These are phyloP conservation scores for Crotalus horridus DNA, from an alignment of 2,113 vertebrate genomes.

Conservation along the genomic window DNA sequence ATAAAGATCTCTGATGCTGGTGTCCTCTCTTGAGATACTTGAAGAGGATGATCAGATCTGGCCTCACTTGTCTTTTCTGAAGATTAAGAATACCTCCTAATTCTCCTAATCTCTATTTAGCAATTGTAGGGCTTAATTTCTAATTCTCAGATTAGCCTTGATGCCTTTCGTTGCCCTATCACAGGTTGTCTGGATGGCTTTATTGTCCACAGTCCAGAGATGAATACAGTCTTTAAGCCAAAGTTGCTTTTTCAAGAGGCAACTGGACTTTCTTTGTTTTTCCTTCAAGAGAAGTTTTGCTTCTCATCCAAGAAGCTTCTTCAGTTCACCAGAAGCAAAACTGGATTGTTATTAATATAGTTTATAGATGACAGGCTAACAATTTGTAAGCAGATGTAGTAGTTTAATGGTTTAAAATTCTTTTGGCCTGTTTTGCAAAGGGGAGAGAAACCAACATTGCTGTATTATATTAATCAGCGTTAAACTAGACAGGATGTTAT, in stretches of 20 bases:
- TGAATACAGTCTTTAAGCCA: background rate
- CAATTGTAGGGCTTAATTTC: background rate
- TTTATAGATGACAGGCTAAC: background rate
- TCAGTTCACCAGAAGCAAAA: background rate
- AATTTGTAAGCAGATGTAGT: background rate
- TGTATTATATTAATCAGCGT: background rate
- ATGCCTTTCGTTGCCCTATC: background rate
- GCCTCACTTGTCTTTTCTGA: background rate
- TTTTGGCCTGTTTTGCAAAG: background rate
- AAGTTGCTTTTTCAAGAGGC: background rate
- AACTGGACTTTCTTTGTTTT: background rate
- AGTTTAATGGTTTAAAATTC: background rate
- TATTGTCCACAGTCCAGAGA: background rate
- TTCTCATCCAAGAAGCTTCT: background rate
- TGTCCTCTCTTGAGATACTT: background rate
- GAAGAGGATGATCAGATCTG: background rate
- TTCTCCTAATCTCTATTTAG: background rate
- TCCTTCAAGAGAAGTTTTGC: background rate
- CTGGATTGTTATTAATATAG: background rate
- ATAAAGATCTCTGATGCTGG: rapidly evolving
- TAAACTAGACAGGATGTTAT: background rate
- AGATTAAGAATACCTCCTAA: background rate
- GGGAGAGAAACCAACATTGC: background rate
- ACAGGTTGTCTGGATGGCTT: background rate
- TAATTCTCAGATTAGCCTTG: background rate